A percentile compares a stretch with the other conserved stretches of the same genome.
These are phyloP conservation scores for Apodemia zela DNA, from an alignment of 2,888 invertebrate species.

Conservation along the genomic window DNA sequence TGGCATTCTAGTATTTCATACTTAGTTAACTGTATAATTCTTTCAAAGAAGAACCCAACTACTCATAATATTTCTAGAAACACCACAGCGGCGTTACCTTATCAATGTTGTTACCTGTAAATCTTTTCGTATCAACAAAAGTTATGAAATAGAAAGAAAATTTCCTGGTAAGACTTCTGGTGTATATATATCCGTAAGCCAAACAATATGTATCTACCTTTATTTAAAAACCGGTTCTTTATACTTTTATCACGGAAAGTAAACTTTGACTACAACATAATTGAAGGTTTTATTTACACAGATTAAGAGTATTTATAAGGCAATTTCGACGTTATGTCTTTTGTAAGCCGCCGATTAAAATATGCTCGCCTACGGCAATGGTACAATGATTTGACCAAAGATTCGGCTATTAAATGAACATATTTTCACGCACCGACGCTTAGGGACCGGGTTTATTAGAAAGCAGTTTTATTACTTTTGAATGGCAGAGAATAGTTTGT, in stretches of 20 bases:
- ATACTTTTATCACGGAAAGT: not conserved
- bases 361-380: slow-evolving; percentile 30
- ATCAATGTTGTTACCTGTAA: no score
- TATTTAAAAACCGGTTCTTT: not conserved
- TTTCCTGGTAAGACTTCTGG: no score
- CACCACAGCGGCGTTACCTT: no score
- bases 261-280: slow-evolving; percentile 11
- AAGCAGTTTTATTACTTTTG: slow-evolving; percentile 69
- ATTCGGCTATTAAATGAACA: slow-evolving; percentile 64
- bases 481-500: slow-evolving; percentile 65
- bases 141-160: no score
- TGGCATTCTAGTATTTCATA: no score
- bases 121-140: no score
- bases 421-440: slow-evolving; percentile 66
- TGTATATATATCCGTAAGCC: no score
- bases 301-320: slow-evolving; percentile 16
- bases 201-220: no score
- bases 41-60: no score
- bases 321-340: slow-evolving; percentile 17
- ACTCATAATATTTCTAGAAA: no score
- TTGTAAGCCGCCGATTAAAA: slow-evolving; percentile 16
- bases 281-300: slow-evolving; percentile 16
- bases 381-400: slow-evolving; percentile 36
- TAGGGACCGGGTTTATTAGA: slow-evolving; percentile 53
- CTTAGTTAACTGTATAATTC: no score